Conservation (phyloP, 2,888 invertebrate species). For the Drosophila flavopinicola region DNA sequence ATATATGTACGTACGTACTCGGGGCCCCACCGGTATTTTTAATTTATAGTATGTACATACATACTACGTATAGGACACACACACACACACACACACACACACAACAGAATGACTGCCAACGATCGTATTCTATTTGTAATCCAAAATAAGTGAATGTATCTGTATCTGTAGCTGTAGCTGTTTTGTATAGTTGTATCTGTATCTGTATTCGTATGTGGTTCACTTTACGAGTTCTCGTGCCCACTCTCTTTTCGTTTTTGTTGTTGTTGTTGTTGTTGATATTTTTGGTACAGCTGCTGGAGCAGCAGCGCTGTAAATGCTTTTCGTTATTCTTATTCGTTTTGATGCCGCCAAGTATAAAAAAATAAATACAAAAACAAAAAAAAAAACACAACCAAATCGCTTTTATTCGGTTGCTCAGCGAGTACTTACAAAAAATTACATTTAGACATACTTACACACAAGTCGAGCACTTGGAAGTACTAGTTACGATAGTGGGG, state of each 20-base stretch:
- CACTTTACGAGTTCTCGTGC: slow-evolving; percentile 68
- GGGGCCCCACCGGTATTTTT: slow-evolving; percentile 66
- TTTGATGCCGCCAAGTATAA: slow-evolving; percentile 22
- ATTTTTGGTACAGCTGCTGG: slow-evolving; percentile 66
- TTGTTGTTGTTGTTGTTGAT: slow-evolving; percentile 14
- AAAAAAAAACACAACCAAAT: slow-evolving; percentile 19
- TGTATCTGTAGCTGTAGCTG: slow-evolving; percentile 31
- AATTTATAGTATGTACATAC: slow-evolving; percentile 55
- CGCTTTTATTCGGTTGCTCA: slow-evolving; percentile 8
- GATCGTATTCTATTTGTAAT: slow-evolving; percentile 79
- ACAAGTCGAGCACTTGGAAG: not conserved
- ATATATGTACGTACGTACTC: slow-evolving; percentile 5
- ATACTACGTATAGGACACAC: slow-evolving; percentile 4
- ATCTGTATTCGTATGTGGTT: slow-evolving; percentile 63
- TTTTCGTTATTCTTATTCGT: slow-evolving; percentile 48
- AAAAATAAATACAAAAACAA: slow-evolving; percentile 18
- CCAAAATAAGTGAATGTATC: slow-evolving; percentile 72
- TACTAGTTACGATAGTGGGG: slow-evolving; percentile 39
- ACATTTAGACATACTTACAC: not conserved
- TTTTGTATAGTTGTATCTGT: slow-evolving; percentile 41
- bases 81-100: slow-evolving; percentile 14
- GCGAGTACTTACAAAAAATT: slow-evolving; percentile 14
- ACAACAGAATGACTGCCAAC: slow-evolving; percentile 59
- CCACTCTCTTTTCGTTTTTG: slow-evolving; percentile 37
- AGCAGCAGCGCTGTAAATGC: slow-evolving; percentile 58